Base-by-base conservation (phyloP, 2,888 invertebrate genomes). In the Atherix ibis region DNA sequence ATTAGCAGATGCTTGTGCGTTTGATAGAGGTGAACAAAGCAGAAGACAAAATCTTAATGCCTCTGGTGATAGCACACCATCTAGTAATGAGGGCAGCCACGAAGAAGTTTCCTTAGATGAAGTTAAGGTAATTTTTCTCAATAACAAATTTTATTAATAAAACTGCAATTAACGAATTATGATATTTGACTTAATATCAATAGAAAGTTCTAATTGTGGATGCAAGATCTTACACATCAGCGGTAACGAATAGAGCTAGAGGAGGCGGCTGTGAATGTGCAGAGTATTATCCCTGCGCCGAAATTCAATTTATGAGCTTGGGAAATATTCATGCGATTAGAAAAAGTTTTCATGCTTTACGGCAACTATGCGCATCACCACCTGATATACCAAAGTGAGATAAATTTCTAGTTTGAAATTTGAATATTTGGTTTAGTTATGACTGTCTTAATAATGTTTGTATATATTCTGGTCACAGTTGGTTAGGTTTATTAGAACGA, bases 291-390 rank as follows among this genome's bases (percentile, higher is more conserved):
- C 82, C 84, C 2, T 77, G 76, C 50, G 88, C 92, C 45, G 92
- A 95, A 63, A 88, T 97, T 37, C 82, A 88, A 63, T 98, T 94
- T 62, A 94, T 97, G 91, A 83, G 82, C 56, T 68, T 98, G 56
- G 89, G 94, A 35, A 98, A 98, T 64, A 97, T 98, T 47, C 97
- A 98, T 64, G 78, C 83, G 49, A 87, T 97, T 54, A 70, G 95
- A 30, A 81, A 83, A 52, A 89, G 91, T 62, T 97, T 94, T 65
- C 80, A 83, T 43, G 78, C 83, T 41, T 67, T 97, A 43, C 66
- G 95, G 34, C 73, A 75, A 37, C 62, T 85, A 3, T 80, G 80
- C 44, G 76, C 76, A n/a, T 75, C 81, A 35, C 71, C 83, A 10
- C 68, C 76, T 18, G 85, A 87, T 55, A 77, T 78, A 54, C 68